phyloP scores from a whole-genome alignment of 2,113 vertebrate genomes.

The Nothobranchius furzeri region DNA sequence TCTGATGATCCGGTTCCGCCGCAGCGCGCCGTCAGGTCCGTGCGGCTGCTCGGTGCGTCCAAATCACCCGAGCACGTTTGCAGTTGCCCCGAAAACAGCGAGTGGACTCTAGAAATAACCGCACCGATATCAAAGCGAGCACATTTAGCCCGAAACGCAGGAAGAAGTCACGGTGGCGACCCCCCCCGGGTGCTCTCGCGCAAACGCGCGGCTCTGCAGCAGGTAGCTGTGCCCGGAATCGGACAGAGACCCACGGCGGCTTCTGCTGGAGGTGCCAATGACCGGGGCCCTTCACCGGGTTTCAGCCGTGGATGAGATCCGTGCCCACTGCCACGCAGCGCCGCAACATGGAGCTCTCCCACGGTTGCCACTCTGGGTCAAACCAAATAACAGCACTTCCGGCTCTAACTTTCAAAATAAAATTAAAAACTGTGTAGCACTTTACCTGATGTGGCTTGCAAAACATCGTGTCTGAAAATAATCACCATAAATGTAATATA shows the following conservation, averaged over 20 bases:
- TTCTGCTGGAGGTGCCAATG: constrained; percentile 10
- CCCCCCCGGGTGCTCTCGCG: constrained; percentile 44
- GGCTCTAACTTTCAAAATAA: constrained; percentile 47
- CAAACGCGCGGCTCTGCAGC: constrained; percentile 30
- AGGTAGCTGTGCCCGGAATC: constrained; percentile 27
- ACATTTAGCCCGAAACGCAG: constrained; percentile 20
- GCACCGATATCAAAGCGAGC: constrained; percentile 40
- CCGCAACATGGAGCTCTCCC: constrained; percentile 58
- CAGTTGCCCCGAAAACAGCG: constrained; percentile 21
- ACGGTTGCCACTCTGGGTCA: constrained; percentile 42
- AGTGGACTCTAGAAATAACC: constrained; percentile 44
- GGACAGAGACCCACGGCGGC: constrained; percentile 13
- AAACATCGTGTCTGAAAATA: too few species aligned
- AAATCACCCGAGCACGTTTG: constrained; percentile 23
- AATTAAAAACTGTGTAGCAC: not conserved
- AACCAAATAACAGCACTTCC: constrained; percentile 14
- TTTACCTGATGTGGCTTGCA: too few species aligned
- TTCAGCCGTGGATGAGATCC: constrained; percentile 19
- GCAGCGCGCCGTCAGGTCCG: constrained; percentile 41
- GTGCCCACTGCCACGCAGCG: constrained; percentile 73
- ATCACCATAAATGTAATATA: too few species aligned
- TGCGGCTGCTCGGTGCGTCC: not conserved
- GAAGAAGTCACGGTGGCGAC: constrained; percentile 46
- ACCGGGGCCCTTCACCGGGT: constrained; percentile 35
- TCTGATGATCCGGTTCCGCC: constrained; percentile 22